A percentile compares a stretch with the other conserved stretches of the same genome.
Conservation (phyloP, 2,888 invertebrate species). For the Anagyrus pseudococci region DNA sequence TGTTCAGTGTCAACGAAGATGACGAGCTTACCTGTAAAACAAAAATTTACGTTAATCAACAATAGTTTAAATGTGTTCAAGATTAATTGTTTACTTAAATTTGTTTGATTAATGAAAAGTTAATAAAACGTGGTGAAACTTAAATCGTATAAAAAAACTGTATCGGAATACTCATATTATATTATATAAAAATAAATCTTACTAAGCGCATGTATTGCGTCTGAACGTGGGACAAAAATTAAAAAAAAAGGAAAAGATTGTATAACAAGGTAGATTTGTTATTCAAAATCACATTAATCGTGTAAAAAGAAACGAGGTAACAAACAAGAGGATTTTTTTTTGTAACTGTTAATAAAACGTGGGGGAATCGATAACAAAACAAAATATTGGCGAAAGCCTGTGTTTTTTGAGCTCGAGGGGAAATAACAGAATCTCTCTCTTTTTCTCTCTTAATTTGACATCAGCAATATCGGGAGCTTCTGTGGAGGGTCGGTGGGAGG, state of each 20-base stretch:
- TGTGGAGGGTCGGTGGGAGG: not conserved
- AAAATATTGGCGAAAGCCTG: not conserved
- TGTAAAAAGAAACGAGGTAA: not conserved
- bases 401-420: not conserved
- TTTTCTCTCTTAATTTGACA: slow-evolving; percentile 26
- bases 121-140: not conserved
- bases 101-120: not conserved
- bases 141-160: not conserved
- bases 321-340: not conserved
- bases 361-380: not conserved
- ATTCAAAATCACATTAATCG: not conserved
- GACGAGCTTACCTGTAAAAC: not conserved
- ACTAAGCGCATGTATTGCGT: too few species aligned
- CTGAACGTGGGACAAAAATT: too few species aligned
- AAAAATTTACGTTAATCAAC: not conserved
- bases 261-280: too few species aligned
- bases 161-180: too few species aligned
- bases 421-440: not conserved
- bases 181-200: too few species aligned
- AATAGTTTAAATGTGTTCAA: not conserved
- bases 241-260: too few species aligned
- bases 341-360: not conserved
- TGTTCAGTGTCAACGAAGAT: not conserved
- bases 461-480: slow-evolving; percentile 18
- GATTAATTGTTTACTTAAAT: not conserved